Evolutionary conservation across 1,140 invertebrate genomes (phyloP).

Genomic region (Apis laboriosa): DNA sequence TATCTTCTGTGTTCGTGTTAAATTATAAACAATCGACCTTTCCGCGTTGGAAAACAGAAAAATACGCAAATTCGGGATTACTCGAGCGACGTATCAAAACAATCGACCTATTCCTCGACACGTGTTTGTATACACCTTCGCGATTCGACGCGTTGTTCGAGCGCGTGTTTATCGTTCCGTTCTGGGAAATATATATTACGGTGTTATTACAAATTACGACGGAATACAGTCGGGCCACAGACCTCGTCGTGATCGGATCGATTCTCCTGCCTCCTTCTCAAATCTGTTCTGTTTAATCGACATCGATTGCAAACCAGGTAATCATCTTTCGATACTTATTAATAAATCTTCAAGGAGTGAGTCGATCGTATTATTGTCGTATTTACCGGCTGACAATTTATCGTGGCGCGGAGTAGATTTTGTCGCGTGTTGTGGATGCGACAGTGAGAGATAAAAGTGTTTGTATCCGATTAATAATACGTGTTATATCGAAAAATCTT

Average conservation of each 20-base stretch:
- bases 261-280: background rate
- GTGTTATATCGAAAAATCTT: too few relatives aligned
- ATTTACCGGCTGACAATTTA: background rate
- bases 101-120: background rate
- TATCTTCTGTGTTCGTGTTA: background rate
- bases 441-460: too few relatives aligned
- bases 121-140: background rate
- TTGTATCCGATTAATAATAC: too few relatives aligned
- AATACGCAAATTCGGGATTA: slow-evolving; percentile 12
- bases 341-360: background rate
- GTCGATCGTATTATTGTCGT: background rate
- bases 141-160: slow-evolving; percentile 9
- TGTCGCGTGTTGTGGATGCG: too few relatives aligned
- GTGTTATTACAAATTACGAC: slow-evolving; percentile 6
- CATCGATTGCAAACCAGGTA: slow-evolving; percentile 14
- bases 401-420: too few relatives aligned
- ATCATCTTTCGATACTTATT: background rate
- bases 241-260: background rate
- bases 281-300: slow-evolving; percentile 32
- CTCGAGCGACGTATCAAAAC: background rate
- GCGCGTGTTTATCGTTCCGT: slow-evolving; percentile 23
- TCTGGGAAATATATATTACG: slow-evolving; percentile 5
- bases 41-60: slow-evolving; percentile 3
- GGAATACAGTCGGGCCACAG: slow-evolving; percentile 9
- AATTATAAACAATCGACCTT: background rate